phyloP scores from a whole-genome alignment of 1,140 invertebrate species.

The Temnothorax longispinosus region DNA sequence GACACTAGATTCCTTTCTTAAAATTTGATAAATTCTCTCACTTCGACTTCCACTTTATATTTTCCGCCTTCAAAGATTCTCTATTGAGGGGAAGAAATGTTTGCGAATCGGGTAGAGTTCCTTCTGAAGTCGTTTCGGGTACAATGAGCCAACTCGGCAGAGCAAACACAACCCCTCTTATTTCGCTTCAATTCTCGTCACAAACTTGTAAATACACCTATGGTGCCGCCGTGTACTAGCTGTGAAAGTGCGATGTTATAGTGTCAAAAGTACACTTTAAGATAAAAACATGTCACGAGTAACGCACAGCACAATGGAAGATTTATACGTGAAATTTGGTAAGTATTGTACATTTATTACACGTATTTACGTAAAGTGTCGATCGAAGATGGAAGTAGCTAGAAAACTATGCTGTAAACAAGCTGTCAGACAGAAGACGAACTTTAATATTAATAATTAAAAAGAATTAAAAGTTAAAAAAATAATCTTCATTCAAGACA shows the following conservation, averaged over 20 bases:
- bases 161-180: constrained; percentile 51
- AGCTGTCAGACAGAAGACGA: neutral
- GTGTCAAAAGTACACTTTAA: neutral
- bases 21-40: constrained; percentile 17
- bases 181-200: constrained; percentile 54
- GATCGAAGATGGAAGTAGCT: neutral
- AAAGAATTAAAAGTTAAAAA: neutral
- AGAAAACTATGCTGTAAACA: neutral
- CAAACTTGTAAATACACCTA: constrained; percentile 42
- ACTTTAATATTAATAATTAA: neutral
- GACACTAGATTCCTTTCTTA: constrained; percentile 20
- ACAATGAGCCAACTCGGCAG: constrained; percentile 51
- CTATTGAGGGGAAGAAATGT: constrained; percentile 28
- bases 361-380: neutral
- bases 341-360: neutral
- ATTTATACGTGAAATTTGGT: neutral
- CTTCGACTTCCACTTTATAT: constrained; percentile 22
- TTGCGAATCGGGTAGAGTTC: constrained; percentile 41
- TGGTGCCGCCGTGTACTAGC: neutral
- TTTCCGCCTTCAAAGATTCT: constrained; percentile 34
- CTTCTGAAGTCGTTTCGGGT: constrained; percentile 47
- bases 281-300: constrained; percentile 4
- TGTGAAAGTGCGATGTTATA: neutral
- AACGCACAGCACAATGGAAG: neutral
- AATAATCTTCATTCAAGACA: neutral